Percentiles rank a stretch among this genome's conserved stretches.
phyloP scores from a whole-genome alignment of 2,888 invertebrate species.

The Rhagium mordax region DNA sequence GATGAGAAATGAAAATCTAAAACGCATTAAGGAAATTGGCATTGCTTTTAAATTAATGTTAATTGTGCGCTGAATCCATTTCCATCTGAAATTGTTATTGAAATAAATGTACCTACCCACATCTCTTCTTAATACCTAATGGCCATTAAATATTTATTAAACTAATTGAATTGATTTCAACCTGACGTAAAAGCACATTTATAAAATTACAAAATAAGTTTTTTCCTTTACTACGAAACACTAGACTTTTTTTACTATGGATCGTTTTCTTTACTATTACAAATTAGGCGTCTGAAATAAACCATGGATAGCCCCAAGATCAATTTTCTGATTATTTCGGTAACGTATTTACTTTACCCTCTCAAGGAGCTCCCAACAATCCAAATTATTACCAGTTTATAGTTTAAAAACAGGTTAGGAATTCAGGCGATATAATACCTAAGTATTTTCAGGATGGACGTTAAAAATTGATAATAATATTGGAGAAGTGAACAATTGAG shows the following conservation, averaged over 20 bases:
- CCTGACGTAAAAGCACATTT: conserved; percentile 17
- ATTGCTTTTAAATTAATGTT: conserved; percentile 70
- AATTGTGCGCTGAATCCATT: conserved; percentile 66
- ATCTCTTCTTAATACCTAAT: conserved; percentile 58
- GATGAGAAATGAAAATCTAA: conserved; percentile 71
- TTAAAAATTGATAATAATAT: too few relatives aligned
- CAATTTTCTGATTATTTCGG: background rate
- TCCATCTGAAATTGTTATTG: conserved; percentile 65
- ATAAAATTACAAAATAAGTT: conserved; percentile 21
- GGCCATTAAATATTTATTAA: conserved; percentile 61
- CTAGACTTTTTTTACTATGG: background rate
- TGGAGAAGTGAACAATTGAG: too few relatives aligned
- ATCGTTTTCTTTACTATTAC: background rate
- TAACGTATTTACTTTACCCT: background rate
- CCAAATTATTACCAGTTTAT: background rate
- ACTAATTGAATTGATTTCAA: conserved; percentile 57
- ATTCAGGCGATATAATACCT: too few relatives aligned
- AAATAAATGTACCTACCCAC: conserved; percentile 54
- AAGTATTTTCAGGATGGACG: too few relatives aligned
- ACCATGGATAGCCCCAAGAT: background rate
- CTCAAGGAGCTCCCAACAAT: background rate
- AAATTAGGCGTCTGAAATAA: conserved; percentile 18
- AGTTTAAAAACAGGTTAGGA: too few relatives aligned
- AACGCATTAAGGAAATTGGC: conserved; percentile 71
- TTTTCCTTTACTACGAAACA: background rate